A percentile compares a stretch with the other conserved stretches of the same genome.
Conservation (phyloP, 2,113 vertebrate genomes). For the Mugil cephalus region DNA sequence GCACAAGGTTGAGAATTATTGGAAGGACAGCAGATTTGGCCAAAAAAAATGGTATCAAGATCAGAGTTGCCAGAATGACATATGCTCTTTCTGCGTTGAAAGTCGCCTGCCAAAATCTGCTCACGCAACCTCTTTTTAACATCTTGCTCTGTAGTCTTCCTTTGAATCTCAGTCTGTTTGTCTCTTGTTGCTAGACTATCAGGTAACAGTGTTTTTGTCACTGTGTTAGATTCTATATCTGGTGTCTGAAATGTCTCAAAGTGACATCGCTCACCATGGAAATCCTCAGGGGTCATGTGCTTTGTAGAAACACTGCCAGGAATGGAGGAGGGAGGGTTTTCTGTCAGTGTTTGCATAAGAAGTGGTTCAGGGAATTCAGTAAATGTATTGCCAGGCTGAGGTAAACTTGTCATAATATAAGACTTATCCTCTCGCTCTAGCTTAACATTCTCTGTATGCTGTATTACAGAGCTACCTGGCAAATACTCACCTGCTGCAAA, state of each 20-base stretch:
- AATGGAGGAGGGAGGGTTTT: conserved; percentile 76
- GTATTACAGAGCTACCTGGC: conserved; percentile 79
- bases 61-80: conserved; percentile 69
- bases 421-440: conserved; percentile 66
- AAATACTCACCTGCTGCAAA: conserved; percentile 58
- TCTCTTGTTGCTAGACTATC: conserved; percentile 26
- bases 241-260: conserved; percentile 52
- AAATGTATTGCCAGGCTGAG: conserved; percentile 80
- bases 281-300: conserved; percentile 17
- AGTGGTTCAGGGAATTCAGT: conserved; percentile 79
- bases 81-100: conserved; percentile 77
- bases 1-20: conserved; percentile 30
- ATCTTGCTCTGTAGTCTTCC: conserved; percentile 78
- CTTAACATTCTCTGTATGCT: conserved; percentile 77
- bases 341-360: conserved; percentile 81
- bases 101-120: conserved; percentile 89
- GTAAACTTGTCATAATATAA: conserved; percentile 70
- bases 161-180: conserved; percentile 25
- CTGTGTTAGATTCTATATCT: conserved; percentile 46
- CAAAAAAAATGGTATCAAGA: conserved; percentile 33
- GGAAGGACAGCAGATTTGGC: conserved; percentile 28
- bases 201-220: conserved; percentile 33
- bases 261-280: conserved; percentile 50
- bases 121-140: conserved; percentile 86
- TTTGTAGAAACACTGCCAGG: conserved; percentile 44